phyloP scores from a whole-genome alignment of 2,797 vertebrate species.

The Nannoperca australis region DNA sequence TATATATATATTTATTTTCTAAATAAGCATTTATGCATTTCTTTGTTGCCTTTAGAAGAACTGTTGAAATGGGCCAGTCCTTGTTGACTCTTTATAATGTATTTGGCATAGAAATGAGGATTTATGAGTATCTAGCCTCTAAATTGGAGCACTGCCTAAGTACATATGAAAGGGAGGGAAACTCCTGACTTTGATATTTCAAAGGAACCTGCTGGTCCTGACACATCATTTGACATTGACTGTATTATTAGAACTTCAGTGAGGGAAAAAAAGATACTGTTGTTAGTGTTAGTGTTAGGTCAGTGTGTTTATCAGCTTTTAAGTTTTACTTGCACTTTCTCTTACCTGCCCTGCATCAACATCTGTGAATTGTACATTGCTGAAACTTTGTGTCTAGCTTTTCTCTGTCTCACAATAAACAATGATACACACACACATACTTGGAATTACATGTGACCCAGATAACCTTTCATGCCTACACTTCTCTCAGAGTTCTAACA shows the following conservation, averaged over 20 bases:
- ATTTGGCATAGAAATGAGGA: conserved; percentile 1
- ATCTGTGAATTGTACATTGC: not conserved
- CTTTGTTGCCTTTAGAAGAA: conserved; percentile 7
- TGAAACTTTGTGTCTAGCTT: not conserved
- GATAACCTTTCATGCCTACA: conserved; percentile 63
- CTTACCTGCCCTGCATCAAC: not conserved
- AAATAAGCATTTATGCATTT: conserved; percentile 12
- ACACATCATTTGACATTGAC: not conserved
- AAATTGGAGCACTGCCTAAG: conserved; percentile 30
- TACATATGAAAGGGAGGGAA: not conserved
- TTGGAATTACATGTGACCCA: conserved; percentile 50
- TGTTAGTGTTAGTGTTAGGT: not conserved
- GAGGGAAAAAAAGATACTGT: not conserved
- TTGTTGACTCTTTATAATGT: conserved; percentile 12
- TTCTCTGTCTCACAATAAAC: not conserved
- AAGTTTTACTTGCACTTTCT: not conserved
- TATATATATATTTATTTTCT: too few relatives aligned
- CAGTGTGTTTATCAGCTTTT: not conserved
- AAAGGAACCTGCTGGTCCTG: conserved; percentile 6
- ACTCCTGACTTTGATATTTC: conserved; percentile 30
- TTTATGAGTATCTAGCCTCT: conserved; percentile 5
- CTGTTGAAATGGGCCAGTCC: conserved; percentile 14
- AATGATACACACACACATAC: conserved; percentile 11
- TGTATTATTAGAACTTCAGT: not conserved
- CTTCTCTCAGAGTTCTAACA: conserved; percentile 63